Evolutionary conservation across 2,797 vertebrate genomes (phyloP), one percentile per base, ranked within the genome.

Genomic region (Chelmon rostratus): DNA sequence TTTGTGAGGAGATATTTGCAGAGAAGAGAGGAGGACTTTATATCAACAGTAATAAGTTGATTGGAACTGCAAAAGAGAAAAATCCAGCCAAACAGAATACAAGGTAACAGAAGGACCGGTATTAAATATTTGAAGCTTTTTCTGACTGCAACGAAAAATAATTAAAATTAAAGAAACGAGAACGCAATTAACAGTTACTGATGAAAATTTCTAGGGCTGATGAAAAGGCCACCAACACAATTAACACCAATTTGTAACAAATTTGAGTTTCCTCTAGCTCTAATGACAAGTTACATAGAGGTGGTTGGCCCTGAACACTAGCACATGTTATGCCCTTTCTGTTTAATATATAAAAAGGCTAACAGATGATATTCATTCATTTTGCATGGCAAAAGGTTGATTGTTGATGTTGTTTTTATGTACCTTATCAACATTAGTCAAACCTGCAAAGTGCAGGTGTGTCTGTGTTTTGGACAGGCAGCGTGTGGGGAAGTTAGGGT

Each of bases 61-160:
- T 3, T 52, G 6, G 5, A 70, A 57, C 18, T 42, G 10, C 54
- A 47, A 4, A 64, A 73, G 5, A 46, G 25, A 69, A 50, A 73
- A 66, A 78, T 56, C 10, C 18, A 28, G 16, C 9, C 28, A 47
- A 42, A 47, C 25, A 62, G 13, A 63, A 54, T 21, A 33, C 13
- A 76, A 59, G 28, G 40, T 18, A n/a, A 56, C 23, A 38, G 38
- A 25, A 68, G 59, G 68, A 75, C 18, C 0, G 0, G 10, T 19
- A 40, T 38, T 68, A 44, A 59, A 73, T 65, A 69, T 68, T 25
- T 50, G 4, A 15, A 56, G 12, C 16, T 9, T 58, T 65, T 59
- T 42, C 28, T 79, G 21, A 61, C 50, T 76, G 73, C 80, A 58
- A 86, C 53, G n/a, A n/a, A 79, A 79, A 76, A 75, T 76, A 79